Evolutionary conservation across 2,888 invertebrate species (phyloP).

Genomic region (Scaptomyza tumidula): DNA sequence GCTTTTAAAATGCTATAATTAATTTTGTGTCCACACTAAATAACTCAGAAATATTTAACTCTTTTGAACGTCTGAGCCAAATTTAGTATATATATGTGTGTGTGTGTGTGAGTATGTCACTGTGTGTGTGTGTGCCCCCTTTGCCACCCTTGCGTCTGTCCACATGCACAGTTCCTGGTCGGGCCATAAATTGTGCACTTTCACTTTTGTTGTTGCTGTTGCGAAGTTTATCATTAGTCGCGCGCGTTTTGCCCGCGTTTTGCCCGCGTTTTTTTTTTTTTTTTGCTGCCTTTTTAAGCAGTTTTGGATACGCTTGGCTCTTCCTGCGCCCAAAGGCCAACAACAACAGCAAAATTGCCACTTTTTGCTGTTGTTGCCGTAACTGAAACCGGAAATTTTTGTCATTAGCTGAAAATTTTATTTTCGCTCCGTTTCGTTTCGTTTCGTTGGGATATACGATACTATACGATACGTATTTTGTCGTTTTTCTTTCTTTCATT

Average conservation of each 20-base stretch:
- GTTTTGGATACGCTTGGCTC: constrained; percentile 35
- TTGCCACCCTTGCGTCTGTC: neutral
- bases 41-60: constrained; percentile 42
- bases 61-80: neutral
- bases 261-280: neutral
- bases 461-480: neutral
- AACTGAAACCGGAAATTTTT: constrained; percentile 72
- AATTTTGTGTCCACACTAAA: constrained; percentile 35
- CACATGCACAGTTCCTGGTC: constrained; percentile 48
- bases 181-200: constrained; percentile 58
- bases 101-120: constrained; percentile 23
- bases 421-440: constrained; percentile 72
- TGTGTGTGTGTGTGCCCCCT: constrained; percentile 35
- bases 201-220: constrained; percentile 45
- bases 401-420: constrained; percentile 79
- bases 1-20: constrained; percentile 32
- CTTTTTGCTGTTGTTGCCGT: constrained; percentile 32
- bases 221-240: constrained; percentile 56
- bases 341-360: constrained; percentile 35
- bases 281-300: too few species aligned
- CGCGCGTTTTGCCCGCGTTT: constrained; percentile 53
- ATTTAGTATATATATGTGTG: neutral
- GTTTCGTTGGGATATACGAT: constrained; percentile 34
- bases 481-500: constrained; percentile 3
- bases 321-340: constrained; percentile 48